Base-by-base conservation (phyloP, 1,140 invertebrate genomes). In the Ips nitidus region DNA sequence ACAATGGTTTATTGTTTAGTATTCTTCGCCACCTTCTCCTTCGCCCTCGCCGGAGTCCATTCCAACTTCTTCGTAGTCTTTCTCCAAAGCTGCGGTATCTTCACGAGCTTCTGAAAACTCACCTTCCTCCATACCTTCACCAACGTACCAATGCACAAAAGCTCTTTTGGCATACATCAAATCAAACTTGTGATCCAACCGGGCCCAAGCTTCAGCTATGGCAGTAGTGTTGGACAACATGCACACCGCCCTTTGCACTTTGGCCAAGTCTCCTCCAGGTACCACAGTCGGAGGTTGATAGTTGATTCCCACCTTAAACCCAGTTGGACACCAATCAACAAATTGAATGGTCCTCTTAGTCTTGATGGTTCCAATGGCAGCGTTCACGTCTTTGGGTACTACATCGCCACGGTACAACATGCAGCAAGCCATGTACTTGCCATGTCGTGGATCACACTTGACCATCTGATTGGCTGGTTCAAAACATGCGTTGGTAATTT, bases 161-260 rank as follows among this genome's bases (percentile, higher is more conserved):
- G 45, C 45, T 22, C 3, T 50, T 22, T 50, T 50, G 45, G 45
- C 45, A 22, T 8, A 50, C 45, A 50, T 50, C 45, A 50, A 50
- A 50, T 50, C 45, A 50, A 50, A 50, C 45, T 50, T 50, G 6
- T 50, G 7, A 22, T 50, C 22, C 45, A 50, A 22, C 45, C 22
- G 7, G 6, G 7, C 22, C 45, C 45, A 50, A 50, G 45, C 45
- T 22, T 6, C 7, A 8, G 7, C 45, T 6, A 50, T 50, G 45
- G 45, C 45, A 50, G 45, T 50, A 1, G 93, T 94, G 78, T 94
- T 95, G 52, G 87, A 91, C 79, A 95, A 81, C 91, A 94, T 92
- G 80, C 92, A 94, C 3, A 94, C 91, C 4, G 92, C 92, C 70
- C 91, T 84, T 79, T 92, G 90, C 3, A 93, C 91, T 80, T 92